phyloP scores from a whole-genome alignment of 2,113 vertebrate species.

The Melanostigma gelatinosum region DNA sequence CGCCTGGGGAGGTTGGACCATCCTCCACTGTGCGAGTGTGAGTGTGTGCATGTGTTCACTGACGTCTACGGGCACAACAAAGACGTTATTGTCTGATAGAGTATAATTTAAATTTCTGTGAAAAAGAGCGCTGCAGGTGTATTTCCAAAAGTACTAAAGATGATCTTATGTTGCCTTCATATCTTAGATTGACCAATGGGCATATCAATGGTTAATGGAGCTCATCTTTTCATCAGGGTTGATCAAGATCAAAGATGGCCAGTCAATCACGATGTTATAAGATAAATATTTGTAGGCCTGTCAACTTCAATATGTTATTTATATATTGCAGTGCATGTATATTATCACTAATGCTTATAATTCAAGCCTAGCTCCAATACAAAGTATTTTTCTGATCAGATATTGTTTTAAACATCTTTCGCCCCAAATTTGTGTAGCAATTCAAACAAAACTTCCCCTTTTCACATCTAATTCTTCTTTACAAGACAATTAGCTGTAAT shows the following conservation, averaged over 20 bases:
- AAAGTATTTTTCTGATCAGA: not conserved
- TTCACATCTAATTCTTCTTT: not conserved
- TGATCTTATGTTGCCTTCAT: slow-evolving; percentile 1
- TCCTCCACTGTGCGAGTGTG: slow-evolving; percentile 44
- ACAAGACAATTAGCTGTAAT: not conserved
- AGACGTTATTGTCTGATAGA: slow-evolving; percentile 39
- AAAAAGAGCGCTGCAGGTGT: slow-evolving; percentile 12
- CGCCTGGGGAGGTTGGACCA: slow-evolving; percentile 60
- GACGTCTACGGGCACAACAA: slow-evolving; percentile 32
- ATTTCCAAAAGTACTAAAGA: slow-evolving; percentile 12
- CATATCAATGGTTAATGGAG: not conserved
- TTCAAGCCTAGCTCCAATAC: not conserved
- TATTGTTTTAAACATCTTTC: slow-evolving; percentile 1
- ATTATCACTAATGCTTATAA: not conserved
- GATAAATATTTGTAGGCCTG: not conserved
- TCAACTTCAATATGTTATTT: not conserved
- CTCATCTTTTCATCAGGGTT: not conserved
- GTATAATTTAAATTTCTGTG: slow-evolving; percentile 12
- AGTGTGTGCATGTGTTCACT: slow-evolving; percentile 13
- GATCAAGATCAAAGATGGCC: not conserved
- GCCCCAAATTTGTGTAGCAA: not conserved
- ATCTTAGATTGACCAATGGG: not conserved
- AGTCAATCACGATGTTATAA: not conserved
- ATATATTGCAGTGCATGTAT: not conserved
- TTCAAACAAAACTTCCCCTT: not conserved